These are phyloP conservation scores for Antedon mediterranea DNA, from an alignment of 53 echinoderm and acorn worm species.

Conservation along the genomic window DNA sequence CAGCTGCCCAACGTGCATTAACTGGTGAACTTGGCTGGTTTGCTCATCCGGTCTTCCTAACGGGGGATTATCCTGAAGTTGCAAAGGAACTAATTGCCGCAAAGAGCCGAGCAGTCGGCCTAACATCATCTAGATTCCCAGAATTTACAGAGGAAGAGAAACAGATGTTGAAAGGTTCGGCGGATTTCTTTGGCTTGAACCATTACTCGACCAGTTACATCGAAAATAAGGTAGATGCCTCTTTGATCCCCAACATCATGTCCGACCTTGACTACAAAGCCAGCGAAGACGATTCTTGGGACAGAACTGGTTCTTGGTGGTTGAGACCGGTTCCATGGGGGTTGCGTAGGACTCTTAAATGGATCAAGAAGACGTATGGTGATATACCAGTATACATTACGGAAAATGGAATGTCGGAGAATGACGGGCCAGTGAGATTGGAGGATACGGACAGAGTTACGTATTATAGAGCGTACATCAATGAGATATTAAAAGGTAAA, in stretches of 20 bases:
- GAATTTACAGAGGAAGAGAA: constrained; percentile 27
- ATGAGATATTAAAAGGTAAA: constrained; percentile 83
- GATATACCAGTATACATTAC: constrained; percentile 84
- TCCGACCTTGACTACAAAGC: constrained; percentile 32
- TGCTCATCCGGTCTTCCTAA: constrained; percentile 59
- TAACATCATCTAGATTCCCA: constrained; percentile 24
- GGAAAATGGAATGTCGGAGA: constrained; percentile 76
- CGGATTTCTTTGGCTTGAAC: constrained; percentile 44
- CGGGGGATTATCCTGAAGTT: constrained; percentile 42
- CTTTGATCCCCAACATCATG: constrained; percentile 18
- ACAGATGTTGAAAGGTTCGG: constrained; percentile 25
- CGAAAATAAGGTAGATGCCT: constrained; percentile 22
- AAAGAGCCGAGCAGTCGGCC: constrained; percentile 27
- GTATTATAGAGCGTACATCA: constrained; percentile 68
- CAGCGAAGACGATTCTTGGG: constrained; percentile 29
- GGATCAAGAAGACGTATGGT: constrained; percentile 71
- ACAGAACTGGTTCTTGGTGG: constrained; percentile 16
- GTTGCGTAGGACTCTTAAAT: constrained; percentile 37
- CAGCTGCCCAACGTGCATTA: constrained; percentile 29
- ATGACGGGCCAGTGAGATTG: constrained; percentile 43
- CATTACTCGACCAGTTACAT: constrained; percentile 39
- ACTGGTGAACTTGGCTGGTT: constrained; percentile 39
- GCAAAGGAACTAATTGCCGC: constrained; percentile 18
- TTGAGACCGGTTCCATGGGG: constrained; percentile 76
- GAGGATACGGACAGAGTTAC: constrained; percentile 46